Percentiles rank a stretch among this genome's conserved stretches.
These are phyloP conservation scores for Hydra vulgaris DNA, from an alignment of 30 jellyfish, hydroid and myxozoan genomes.

Conservation along the genomic window DNA sequence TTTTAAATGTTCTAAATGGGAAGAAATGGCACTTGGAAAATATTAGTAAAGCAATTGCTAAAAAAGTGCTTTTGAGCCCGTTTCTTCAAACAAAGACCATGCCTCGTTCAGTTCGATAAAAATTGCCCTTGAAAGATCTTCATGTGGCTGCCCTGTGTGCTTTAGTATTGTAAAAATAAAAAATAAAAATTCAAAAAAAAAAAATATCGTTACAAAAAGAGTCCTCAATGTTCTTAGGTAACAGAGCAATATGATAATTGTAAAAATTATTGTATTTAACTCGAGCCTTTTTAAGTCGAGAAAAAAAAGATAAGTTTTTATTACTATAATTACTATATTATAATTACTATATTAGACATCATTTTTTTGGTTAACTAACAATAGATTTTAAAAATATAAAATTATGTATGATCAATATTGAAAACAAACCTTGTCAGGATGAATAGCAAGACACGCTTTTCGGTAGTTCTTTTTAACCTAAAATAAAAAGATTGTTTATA, in stretches of 20 bases:
- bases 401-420: no score
- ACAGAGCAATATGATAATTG: no score
- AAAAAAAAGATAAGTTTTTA: no score
- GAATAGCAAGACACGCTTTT: slow-evolving; percentile 81
- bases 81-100: slow-evolving; percentile 63
- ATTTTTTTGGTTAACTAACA: no score
- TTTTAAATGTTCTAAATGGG: neutral
- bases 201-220: no score
- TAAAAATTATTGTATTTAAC: no score
- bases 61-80: slow-evolving; percentile 29
- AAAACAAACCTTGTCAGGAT: slow-evolving; percentile 81
- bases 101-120: slow-evolving; percentile 87
- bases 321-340: no score
- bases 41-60: neutral
- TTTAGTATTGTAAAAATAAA: slow-evolving; percentile 6
- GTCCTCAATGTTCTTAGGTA: no score
- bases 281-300: no score
- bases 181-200: neutral
- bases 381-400: no score
- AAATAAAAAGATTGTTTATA: no score
- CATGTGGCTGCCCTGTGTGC: slow-evolving; percentile 85
- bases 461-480: slow-evolving; percentile 78
- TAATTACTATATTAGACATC: no score
- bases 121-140: slow-evolving; percentile 75
- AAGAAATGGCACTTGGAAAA: neutral